Conservation (phyloP, 2,797 vertebrate species). For the Megalops cyprinoides region DNA sequence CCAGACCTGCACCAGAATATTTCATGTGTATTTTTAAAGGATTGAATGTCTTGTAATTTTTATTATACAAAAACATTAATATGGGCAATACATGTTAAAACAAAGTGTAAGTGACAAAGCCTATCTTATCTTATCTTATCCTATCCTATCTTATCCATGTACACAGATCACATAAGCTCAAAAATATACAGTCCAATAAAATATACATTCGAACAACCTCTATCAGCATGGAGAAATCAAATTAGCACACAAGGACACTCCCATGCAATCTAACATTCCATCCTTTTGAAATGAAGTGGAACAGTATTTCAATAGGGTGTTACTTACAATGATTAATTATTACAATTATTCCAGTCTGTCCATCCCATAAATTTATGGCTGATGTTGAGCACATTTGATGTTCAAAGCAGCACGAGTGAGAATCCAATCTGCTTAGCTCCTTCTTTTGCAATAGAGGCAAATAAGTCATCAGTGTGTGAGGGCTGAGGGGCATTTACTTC, state of each 20-base stretch:
- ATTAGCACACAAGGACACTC: not conserved
- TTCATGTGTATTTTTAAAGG: conserved; percentile 38
- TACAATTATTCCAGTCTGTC: conserved; percentile 71
- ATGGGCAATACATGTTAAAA: not conserved
- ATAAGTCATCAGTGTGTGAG: too few species aligned
- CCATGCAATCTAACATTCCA: not conserved
- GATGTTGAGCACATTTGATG: conserved; percentile 72
- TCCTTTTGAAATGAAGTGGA: not conserved
- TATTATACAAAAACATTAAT: conserved; percentile 23
- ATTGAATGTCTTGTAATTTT: conserved; percentile 5
- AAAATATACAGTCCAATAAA: not conserved
- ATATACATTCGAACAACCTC: not conserved
- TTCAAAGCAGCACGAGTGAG: conserved; percentile 63
- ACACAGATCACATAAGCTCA: not conserved
- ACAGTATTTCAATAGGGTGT: conserved; percentile 59
- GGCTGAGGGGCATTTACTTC: too few species aligned
- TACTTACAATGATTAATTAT: conserved; percentile 68
- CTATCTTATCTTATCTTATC: too few species aligned
- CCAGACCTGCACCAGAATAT: conserved; percentile 45
- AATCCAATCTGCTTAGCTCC: conserved; percentile 74
- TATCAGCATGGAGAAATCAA: not conserved
- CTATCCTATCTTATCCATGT: too few species aligned
- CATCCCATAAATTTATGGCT: conserved; percentile 71
- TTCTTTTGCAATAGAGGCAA: conserved; percentile 69
- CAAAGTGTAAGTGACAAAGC: not conserved